Evolutionary conservation across 2,888 invertebrate species (phyloP).

Genomic region (Hecatera dysodea): DNA sequence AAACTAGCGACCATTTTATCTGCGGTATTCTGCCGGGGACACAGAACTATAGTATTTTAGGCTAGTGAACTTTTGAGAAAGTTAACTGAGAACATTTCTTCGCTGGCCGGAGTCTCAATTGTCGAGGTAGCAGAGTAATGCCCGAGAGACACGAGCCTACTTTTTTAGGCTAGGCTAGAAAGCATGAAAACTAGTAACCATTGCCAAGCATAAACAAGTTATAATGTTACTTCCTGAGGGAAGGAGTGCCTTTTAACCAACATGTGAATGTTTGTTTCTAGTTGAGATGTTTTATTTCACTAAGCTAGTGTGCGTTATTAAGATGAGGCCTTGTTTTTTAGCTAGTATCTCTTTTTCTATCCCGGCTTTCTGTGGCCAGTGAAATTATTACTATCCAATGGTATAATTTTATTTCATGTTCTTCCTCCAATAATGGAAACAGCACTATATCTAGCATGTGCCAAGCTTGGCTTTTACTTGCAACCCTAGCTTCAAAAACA

Average conservation of each 20-base stretch:
- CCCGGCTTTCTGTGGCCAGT: background rate
- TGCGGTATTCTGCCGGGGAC: too few species aligned
- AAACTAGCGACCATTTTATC: background rate
- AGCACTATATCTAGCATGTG: background rate
- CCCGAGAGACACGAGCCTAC: background rate
- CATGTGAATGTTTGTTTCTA: background rate
- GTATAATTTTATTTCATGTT: background rate
- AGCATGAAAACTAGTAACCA: background rate
- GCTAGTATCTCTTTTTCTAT: too few species aligned
- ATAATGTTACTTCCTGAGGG: too few species aligned
- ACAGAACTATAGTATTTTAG: background rate
- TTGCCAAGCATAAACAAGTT: too few species aligned
- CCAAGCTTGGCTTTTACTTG: too few species aligned
- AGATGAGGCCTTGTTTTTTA: background rate
- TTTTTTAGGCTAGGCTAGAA: background rate
- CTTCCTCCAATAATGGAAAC: background rate
- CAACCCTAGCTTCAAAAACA: background rate
- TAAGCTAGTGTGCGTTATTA: background rate
- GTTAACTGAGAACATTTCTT: slow-evolving; percentile 76
- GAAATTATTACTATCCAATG: background rate
- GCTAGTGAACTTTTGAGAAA: too few species aligned
- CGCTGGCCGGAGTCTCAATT: slow-evolving; percentile 69
- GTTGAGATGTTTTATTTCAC: background rate
- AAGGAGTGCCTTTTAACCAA: too few species aligned
- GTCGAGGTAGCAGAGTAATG: slow-evolving; percentile 58